Conservation (phyloP, 2,888 invertebrate species). For the Prenolepis imparis region DNA sequence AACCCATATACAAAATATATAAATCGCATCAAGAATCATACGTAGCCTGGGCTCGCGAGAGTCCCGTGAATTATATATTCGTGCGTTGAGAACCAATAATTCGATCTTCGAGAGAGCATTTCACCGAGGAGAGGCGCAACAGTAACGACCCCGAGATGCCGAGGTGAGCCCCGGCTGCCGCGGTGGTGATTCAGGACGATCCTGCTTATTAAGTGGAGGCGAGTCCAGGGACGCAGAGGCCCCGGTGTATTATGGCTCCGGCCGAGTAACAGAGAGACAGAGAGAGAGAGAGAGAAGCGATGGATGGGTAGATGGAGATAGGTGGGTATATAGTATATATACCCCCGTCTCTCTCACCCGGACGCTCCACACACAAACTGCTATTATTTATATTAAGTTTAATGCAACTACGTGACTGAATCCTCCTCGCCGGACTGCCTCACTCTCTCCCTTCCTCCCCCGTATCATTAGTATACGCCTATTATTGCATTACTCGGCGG, state of each 20-base stretch:
- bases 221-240: conserved; percentile 79
- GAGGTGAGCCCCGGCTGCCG: conserved; percentile 78
- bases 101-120: conserved; percentile 58
- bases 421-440: conserved; percentile 74
- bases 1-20: conserved; percentile 12
- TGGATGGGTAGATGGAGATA: conserved; percentile 84
- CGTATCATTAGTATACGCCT: conserved; percentile 86
- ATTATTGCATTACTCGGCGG: conserved; percentile 85
- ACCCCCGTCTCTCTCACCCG: conserved; percentile 69
- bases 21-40: neutral
- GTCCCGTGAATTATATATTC: conserved; percentile 58
- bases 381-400: conserved; percentile 87
- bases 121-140: conserved; percentile 64
- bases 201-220: conserved; percentile 86
- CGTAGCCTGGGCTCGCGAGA: neutral
- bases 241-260: conserved; percentile 83
- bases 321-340: conserved; percentile 80
- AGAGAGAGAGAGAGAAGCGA: conserved; percentile 65
- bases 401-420: conserved; percentile 87
- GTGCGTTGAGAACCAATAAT: conserved; percentile 71
- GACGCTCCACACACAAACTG: conserved; percentile 85
- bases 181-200: conserved; percentile 83
- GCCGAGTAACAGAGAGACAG: conserved; percentile 35
- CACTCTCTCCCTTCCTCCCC: conserved; percentile 68
- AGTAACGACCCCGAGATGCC: conserved; percentile 69